Percentiles rank a stretch among this genome's conserved stretches.
Evolutionary conservation across 1,140 invertebrate species (phyloP).

Genomic region (Ctenoplectra terminalis): DNA sequence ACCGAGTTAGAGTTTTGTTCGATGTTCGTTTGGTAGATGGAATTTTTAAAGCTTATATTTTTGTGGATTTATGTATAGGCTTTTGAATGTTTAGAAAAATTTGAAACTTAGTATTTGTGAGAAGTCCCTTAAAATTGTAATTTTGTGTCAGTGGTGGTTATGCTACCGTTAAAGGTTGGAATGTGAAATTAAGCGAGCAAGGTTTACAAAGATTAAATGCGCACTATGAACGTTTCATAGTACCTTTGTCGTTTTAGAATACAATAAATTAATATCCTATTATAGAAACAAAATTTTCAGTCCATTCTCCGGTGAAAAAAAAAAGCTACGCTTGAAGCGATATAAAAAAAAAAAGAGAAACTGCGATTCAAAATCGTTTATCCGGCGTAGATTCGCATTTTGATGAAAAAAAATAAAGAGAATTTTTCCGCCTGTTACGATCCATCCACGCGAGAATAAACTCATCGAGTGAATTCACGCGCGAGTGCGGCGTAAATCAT

Average conservation of each 20-base stretch:
- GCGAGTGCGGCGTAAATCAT: slow-evolving; percentile 16
- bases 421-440: background rate
- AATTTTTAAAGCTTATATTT: too few species aligned
- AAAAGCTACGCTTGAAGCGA: background rate
- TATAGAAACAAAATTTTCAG: background rate
- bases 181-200: background rate
- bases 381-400: background rate
- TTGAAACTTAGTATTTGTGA: too few species aligned
- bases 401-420: background rate
- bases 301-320: background rate
- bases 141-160: too few species aligned
- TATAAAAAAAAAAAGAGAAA: background rate
- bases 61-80: too few species aligned
- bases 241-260: too few species aligned
- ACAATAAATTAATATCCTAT: too few species aligned
- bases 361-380: slow-evolving; percentile 4
- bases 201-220: background rate
- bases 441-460: slow-evolving; percentile 19
- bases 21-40: too few species aligned
- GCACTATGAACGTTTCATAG: too few species aligned
- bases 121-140: too few species aligned
- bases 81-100: too few species aligned
- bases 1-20: too few species aligned
- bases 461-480: slow-evolving; percentile 19
- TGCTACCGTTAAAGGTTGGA: background rate